Evolutionary conservation across 2,888 invertebrate genomes (phyloP).

Genomic region (Theretra japonica): DNA sequence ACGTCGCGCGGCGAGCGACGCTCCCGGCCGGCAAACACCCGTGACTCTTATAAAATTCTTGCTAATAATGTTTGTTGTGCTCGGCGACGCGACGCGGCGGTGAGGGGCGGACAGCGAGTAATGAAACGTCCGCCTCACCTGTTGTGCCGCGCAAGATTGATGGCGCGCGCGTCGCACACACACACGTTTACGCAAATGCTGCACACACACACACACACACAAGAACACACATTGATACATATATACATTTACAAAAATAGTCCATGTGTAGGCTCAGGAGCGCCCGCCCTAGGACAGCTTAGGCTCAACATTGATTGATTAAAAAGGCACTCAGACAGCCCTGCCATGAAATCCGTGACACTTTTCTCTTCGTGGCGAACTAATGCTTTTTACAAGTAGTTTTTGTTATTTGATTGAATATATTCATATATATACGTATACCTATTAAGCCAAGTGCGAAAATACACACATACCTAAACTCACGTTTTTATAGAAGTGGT

Average conservation of each 20-base stretch:
- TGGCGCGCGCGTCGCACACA: slow-evolving; percentile 32
- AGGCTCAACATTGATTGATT: slow-evolving; percentile 18
- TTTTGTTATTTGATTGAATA: not conserved
- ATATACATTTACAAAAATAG: not conserved
- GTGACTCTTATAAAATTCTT: slow-evolving; percentile 36
- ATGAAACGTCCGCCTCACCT: slow-evolving; percentile 49
- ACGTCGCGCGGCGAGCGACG: not conserved
- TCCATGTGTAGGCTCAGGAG: not conserved
- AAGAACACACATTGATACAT: not conserved
- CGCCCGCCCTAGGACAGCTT: not conserved
- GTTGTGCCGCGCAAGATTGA: slow-evolving; percentile 44
- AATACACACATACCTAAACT: too few species aligned
- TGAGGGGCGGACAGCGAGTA: slow-evolving; percentile 32
- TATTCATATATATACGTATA: too few species aligned
- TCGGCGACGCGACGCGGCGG: slow-evolving; percentile 3
- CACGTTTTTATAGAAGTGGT: too few species aligned
- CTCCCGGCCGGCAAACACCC: slow-evolving; percentile 2
- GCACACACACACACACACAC: not conserved
- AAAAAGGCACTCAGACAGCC: not conserved
- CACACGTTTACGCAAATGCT: slow-evolving; percentile 28
- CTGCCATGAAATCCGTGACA: not conserved
- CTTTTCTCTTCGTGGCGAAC: not conserved
- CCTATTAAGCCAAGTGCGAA: too few species aligned
- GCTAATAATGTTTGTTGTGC: slow-evolving; percentile 27
- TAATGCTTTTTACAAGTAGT: not conserved